Evolutionary conservation across 2,113 vertebrate species (phyloP).

Genomic region (Ailurus styani): DNA sequence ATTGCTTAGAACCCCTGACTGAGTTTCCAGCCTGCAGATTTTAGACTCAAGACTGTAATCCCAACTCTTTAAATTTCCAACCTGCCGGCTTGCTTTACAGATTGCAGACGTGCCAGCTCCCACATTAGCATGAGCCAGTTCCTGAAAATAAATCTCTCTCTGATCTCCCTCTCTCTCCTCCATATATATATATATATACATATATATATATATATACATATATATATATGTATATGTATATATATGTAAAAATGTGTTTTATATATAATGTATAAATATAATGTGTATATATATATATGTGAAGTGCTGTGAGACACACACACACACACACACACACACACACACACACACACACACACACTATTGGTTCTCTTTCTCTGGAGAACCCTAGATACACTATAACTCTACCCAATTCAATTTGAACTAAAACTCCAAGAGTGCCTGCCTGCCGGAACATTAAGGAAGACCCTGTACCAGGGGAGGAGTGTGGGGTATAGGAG

Average conservation of each 20-base stretch:
- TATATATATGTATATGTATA: background rate
- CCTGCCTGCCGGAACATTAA: background rate
- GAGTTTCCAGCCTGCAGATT: background rate
- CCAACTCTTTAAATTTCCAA: background rate
- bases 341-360: background rate
- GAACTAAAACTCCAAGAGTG: background rate
- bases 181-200: background rate
- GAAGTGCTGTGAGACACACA: background rate
- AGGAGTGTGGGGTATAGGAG: background rate
- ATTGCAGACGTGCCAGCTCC: background rate
- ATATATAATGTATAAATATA: background rate
- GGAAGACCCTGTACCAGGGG: background rate
- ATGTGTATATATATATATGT: background rate
- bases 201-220: background rate
- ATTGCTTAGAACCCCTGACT: background rate
- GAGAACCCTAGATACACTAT: background rate
- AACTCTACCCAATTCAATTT: background rate
- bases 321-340: background rate
- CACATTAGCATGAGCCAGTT: background rate
- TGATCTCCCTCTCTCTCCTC: background rate
- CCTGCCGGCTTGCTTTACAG: background rate
- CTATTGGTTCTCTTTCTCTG: background rate
- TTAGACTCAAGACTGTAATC: background rate
- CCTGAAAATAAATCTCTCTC: background rate
- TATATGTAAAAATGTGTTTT: background rate